Base-by-base conservation (phyloP, 2,888 invertebrate genomes). In the Drosophila acutilabella region DNA sequence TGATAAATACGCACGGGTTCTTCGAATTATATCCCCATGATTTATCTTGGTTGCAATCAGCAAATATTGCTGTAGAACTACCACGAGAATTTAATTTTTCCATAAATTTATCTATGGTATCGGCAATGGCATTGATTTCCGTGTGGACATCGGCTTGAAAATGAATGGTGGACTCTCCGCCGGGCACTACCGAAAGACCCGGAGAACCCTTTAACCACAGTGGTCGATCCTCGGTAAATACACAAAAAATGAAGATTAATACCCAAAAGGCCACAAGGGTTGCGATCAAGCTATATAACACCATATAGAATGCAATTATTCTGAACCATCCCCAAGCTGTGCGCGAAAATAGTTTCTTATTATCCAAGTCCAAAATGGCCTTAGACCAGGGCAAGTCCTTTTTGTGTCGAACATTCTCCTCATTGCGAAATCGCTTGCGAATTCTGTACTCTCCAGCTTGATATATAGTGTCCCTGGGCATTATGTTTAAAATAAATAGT, bases 371-470 rank as follows among this genome's bases (percentile, higher is more conserved):
- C 8, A 85, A 53, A 0, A 85, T 18, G 16, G 45, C 18, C 44
- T 89, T 87, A 0, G 51, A 18, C 89, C 85, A 89, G 0, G 88
- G 86, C 48, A 85, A 8, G 6, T 80, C 75, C 36, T 56, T 68
- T 2, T 48, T 58, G 5, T 58, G 54, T 0, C 73, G 71, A 1
- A 5, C 7, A 4, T 47, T 7, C 13, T 74, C 71, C 26, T 73
- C 72, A 4, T 62, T 58, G 2, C 85, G 85, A 50, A 80, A 81
- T 40, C 78, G 77, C 51, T 89, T 85, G 0, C 38, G 59, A 4
- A 88, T 48, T 7, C 42, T 60, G 51, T 89, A 84, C 0, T 56
- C 10, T 10, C 85, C 85, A 16, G 81, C 52, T 3, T 68, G 42
- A 38, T 69, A 14, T 36, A 67, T 23, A n/a, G 50, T 18, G 0